Conservation (phyloP, 1,140 invertebrate genomes). For the Homarus americanus region DNA sequence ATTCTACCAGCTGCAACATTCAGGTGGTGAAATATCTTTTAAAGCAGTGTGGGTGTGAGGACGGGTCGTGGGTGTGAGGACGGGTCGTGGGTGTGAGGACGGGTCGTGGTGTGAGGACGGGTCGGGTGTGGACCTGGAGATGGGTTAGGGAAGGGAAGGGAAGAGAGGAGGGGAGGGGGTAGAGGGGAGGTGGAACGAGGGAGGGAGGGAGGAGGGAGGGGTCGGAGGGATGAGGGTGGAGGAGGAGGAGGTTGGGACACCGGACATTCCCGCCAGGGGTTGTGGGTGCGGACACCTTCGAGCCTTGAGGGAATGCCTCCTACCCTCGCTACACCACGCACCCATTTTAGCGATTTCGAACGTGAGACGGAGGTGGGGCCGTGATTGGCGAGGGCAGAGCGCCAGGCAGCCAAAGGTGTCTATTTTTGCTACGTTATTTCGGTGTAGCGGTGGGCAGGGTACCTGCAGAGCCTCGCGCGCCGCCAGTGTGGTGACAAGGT, state of each 20-base stretch:
- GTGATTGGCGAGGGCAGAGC: conserved; percentile 51
- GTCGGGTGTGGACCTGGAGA: too few relatives aligned
- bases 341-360: conserved; percentile 53
- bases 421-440: conserved; percentile 71
- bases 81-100: not conserved
- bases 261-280: not conserved
- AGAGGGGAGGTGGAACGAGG: not conserved
- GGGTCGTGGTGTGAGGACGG: not conserved
- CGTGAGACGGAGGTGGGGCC: conserved; percentile 49
- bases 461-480: conserved; percentile 64
- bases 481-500: conserved; percentile 66
- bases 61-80: not conserved
- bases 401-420: conserved; percentile 25
- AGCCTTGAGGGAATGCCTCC: not conserved
- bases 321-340: not conserved
- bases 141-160: not conserved
- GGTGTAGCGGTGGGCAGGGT: conserved; percentile 31
- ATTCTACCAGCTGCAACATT: not conserved
- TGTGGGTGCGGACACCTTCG: not conserved
- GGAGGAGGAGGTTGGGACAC: not conserved
- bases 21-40: not conserved
- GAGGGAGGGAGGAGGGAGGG: not conserved
- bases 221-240: too few relatives aligned
- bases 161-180: not conserved
- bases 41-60: not conserved